Percentiles rank a stretch among this genome's conserved stretches.
Evolutionary conservation across 2,888 invertebrate species (phyloP).

Genomic region (Himalopsyche anomala): DNA sequence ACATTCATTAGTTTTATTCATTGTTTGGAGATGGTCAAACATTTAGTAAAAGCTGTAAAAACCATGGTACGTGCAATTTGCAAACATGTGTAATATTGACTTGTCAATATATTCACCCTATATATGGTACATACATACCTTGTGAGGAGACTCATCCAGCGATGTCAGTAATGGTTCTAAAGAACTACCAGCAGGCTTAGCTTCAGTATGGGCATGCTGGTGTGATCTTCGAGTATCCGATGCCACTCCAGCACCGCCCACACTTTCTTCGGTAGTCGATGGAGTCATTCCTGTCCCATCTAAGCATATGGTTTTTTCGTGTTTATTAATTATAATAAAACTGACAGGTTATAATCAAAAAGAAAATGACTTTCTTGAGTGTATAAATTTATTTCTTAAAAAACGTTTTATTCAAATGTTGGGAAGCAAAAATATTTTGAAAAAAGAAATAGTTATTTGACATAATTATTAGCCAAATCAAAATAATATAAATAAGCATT

Average conservation of each 20-base stretch:
- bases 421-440: not conserved
- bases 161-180: conserved; percentile 82
- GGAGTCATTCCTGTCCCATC: conserved; percentile 73
- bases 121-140: conserved; percentile 67
- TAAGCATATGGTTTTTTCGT: conserved; percentile 43
- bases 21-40: no score
- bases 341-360: not conserved
- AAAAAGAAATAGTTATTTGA: not conserved
- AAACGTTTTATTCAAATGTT: not conserved
- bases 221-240: conserved; percentile 44
- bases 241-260: conserved; percentile 68
- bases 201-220: conserved; percentile 52
- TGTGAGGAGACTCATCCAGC: conserved; percentile 75
- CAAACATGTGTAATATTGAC: no score
- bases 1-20: no score
- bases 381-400: no score
- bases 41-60: no score
- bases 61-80: no score
- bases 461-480: no score
- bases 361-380: not conserved
- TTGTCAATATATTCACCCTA: no score
- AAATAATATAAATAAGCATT: no score
- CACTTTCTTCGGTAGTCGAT: conserved; percentile 78
- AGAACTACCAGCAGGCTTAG: conserved; percentile 71
- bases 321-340: not conserved